A percentile compares a stretch with the other conserved stretches of the same genome.
These are phyloP conservation scores for Geococcyx californianus DNA, from an alignment of 2,113 vertebrate species.

Conservation along the genomic window DNA sequence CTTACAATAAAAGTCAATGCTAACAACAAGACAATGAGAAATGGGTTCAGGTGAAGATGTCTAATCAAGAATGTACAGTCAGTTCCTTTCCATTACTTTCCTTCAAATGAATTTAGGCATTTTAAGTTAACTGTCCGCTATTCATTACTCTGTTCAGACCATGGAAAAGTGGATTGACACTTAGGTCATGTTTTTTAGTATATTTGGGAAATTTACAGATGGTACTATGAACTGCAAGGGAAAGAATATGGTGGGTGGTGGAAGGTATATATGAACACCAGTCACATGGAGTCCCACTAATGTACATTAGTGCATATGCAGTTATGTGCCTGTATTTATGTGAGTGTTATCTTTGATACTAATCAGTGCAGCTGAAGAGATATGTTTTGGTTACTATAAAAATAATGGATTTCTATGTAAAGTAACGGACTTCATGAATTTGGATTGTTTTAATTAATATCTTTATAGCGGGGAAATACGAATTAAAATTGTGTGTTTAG, in stretches of 20 bases:
- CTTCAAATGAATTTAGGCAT: constrained; percentile 5
- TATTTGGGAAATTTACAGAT: background rate
- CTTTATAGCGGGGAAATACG: background rate
- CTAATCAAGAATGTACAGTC: background rate
- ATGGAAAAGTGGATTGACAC: background rate
- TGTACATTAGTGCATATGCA: background rate
- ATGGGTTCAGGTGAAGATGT: constrained; percentile 9
- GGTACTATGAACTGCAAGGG: background rate
- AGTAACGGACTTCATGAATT: background rate
- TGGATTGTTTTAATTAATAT: background rate
- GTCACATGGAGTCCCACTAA: background rate
- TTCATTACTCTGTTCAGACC: constrained; percentile 16
- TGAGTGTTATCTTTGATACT: background rate
- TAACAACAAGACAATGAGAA: constrained; percentile 22
- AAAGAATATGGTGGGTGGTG: background rate
- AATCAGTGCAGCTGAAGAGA: background rate
- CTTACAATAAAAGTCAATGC: background rate
- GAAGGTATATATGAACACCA: background rate
- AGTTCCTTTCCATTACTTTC: background rate
- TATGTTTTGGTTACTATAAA: background rate
- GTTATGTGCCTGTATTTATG: background rate
- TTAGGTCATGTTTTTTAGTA: background rate
- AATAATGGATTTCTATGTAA: background rate
- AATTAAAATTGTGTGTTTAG: background rate
- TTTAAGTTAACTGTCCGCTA: background rate